These are phyloP conservation scores for Apis cerana DNA, from an alignment of 1,140 invertebrate species.

Conservation along the genomic window DNA sequence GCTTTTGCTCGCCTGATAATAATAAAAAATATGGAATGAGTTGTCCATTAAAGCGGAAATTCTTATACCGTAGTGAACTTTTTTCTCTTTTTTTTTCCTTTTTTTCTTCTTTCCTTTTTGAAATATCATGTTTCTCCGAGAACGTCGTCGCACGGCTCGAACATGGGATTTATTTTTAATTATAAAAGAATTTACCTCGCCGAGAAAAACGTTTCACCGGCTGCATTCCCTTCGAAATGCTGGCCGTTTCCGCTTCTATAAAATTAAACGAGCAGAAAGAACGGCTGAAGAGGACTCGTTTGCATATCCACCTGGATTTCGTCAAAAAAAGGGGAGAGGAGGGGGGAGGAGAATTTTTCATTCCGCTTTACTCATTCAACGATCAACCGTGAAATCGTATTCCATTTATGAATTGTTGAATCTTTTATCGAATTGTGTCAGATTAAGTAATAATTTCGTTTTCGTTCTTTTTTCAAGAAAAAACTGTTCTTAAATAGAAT, in stretches of 20 bases:
- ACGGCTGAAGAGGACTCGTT: background rate
- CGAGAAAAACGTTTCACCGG: background rate
- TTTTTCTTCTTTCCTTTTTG: background rate
- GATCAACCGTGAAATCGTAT: background rate
- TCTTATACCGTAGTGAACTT: background rate
- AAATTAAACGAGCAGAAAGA: background rate
- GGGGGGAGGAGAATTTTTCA: background rate
- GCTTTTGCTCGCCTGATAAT: too few relatives aligned
- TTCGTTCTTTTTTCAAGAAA: too few relatives aligned
- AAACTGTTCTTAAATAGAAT: too few relatives aligned
- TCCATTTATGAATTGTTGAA: background rate
- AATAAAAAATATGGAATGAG: background rate
- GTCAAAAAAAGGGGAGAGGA: background rate
- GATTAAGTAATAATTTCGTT: too few relatives aligned
- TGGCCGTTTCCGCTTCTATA: background rate
- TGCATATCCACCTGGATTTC: background rate
- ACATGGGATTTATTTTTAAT: constrained; percentile 1
- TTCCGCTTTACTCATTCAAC: background rate
- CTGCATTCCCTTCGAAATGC: background rate
- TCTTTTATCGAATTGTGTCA: background rate
- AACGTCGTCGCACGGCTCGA: background rate
- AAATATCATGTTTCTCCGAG: background rate
- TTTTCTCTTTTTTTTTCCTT: too few relatives aligned
- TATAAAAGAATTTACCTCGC: background rate
- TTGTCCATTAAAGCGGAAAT: background rate